Percentiles rank a stretch among this genome's conserved stretches.
phyloP scores from a whole-genome alignment of 2,797 vertebrate genomes.

The Dicrostonyx torquatus region DNA sequence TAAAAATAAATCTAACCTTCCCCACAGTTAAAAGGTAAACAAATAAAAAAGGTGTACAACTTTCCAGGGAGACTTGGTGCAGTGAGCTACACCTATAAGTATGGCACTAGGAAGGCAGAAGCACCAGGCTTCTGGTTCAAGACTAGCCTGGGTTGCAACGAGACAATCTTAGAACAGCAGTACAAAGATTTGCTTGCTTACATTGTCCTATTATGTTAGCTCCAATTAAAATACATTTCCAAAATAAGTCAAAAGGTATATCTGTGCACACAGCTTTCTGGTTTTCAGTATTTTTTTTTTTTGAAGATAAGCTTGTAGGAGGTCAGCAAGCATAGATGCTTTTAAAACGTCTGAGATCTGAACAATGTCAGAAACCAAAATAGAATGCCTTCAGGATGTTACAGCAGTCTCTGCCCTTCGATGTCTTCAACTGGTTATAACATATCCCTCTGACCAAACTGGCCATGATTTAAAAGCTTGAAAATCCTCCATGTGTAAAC shows the following conservation, averaged over 20 bases:
- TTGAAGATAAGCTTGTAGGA: constrained; percentile 34
- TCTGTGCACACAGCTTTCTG: background rate
- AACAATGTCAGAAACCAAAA: constrained; percentile 55
- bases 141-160: background rate
- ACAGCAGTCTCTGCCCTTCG: background rate
- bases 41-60: background rate
- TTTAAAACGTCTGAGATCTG: constrained; percentile 1
- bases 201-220: background rate
- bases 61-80: background rate
- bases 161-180: background rate
- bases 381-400: background rate
- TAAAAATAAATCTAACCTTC: background rate
- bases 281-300: background rate
- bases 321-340: background rate
- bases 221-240: background rate
- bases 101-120: background rate
- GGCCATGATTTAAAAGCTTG: constrained; percentile 43
- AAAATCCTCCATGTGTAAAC: constrained; percentile 2
- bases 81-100: background rate
- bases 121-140: background rate
- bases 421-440: background rate
- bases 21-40: background rate
- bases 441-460: background rate
- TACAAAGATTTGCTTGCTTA: constrained; percentile 1
- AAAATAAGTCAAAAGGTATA: constrained; percentile 37